phyloP scores from a whole-genome alignment of 2,888 invertebrate species.

The Aelia acuminata region DNA sequence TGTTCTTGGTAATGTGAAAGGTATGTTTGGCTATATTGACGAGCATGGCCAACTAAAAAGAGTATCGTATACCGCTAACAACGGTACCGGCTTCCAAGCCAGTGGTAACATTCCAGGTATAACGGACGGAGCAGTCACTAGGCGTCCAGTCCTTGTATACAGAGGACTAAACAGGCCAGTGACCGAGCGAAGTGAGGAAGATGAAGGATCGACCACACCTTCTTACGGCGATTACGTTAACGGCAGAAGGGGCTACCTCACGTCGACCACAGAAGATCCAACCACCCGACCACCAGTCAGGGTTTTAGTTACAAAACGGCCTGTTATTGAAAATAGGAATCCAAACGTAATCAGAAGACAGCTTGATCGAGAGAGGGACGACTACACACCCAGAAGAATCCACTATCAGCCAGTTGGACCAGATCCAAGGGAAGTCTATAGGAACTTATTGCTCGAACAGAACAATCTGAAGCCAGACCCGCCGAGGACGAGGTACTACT shows the following conservation, averaged over 20 bases:
- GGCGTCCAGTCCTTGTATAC: slow-evolving; percentile 65
- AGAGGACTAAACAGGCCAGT: slow-evolving; percentile 58
- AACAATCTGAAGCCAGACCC: slow-evolving; percentile 63
- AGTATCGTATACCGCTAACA: slow-evolving; percentile 80
- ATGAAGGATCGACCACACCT: slow-evolving; percentile 60
- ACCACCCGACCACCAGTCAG: slow-evolving; percentile 61
- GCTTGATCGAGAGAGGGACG: slow-evolving; percentile 61
- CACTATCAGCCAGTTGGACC: slow-evolving; percentile 56
- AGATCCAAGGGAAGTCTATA: slow-evolving; percentile 62
- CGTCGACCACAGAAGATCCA: slow-evolving; percentile 60
- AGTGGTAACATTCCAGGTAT: slow-evolving; percentile 54
- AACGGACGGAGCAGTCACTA: slow-evolving; percentile 56
- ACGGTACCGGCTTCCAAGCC: slow-evolving; percentile 69
- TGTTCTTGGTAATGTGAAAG: slow-evolving; percentile 84
- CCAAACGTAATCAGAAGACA: slow-evolving; percentile 64
- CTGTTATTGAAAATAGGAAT: slow-evolving; percentile 60
- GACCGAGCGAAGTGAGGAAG: background rate
- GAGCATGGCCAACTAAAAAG: slow-evolving; percentile 83
- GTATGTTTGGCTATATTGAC: slow-evolving; percentile 86
- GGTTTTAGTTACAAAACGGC: slow-evolving; percentile 66
- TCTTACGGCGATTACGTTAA: slow-evolving; percentile 63
- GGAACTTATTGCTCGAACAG: slow-evolving; percentile 62
- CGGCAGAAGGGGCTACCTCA: slow-evolving; percentile 59
- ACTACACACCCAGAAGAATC: slow-evolving; percentile 60
- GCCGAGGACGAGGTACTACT: slow-evolving; percentile 61